Percentiles rank a stretch among this genome's conserved stretches.
phyloP scores from a whole-genome alignment of 2,797 vertebrate species.

The Rhinatrema bivittatum region DNA sequence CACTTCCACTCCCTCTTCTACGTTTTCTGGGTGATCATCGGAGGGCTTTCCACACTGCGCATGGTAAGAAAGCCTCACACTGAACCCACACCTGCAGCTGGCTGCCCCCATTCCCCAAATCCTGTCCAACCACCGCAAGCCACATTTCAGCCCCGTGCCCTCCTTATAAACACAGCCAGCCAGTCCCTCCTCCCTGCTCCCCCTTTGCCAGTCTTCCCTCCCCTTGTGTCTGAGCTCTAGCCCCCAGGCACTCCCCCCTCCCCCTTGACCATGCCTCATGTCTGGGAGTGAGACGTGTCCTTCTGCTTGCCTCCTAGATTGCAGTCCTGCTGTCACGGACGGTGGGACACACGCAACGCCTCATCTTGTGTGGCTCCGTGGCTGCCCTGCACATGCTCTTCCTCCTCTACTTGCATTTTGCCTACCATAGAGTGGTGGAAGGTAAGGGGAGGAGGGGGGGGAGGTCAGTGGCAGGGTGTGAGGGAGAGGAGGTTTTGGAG shows the following conservation, averaged over 20 bases:
- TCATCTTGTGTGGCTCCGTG: constrained; percentile 81
- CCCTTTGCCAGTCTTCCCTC: too few species aligned
- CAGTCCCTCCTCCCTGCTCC: too few species aligned
- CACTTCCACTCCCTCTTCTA: constrained; percentile 96
- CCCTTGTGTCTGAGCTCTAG: background rate
- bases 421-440: constrained; percentile 93
- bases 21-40: constrained; percentile 81
- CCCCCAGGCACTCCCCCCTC: background rate
- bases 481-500: background rate
- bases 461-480: background rate
- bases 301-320: constrained; percentile 72
- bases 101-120: too few species aligned
- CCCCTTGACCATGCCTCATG: background rate
- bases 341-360: constrained; percentile 83
- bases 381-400: constrained; percentile 89
- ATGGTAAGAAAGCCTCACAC: constrained; percentile 69
- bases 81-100: background rate
- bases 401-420: constrained; percentile 93
- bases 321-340: constrained; percentile 85
- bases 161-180: too few species aligned
- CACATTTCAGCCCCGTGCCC: too few species aligned
- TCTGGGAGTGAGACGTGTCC: too few species aligned
- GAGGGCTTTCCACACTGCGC: constrained; percentile 86
- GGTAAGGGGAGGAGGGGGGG: constrained; percentile 51
- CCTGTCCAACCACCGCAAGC: too few species aligned